These are phyloP conservation scores for Desoria tigrina DNA, from an alignment of 2,888 invertebrate genomes.

Conservation along the genomic window DNA sequence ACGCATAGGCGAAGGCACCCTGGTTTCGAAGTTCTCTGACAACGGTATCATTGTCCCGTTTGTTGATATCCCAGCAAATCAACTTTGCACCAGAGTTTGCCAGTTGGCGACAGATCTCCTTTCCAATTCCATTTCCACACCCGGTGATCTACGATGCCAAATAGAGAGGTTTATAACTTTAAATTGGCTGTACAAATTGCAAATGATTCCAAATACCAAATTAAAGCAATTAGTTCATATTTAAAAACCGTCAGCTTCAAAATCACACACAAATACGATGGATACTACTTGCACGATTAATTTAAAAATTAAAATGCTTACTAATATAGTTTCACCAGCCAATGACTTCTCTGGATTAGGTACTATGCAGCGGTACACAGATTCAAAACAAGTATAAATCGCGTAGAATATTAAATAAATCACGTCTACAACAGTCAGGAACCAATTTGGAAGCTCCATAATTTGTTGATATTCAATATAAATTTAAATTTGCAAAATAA, in stretches of 20 bases:
- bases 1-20: slow-evolving; percentile 61
- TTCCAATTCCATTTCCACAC: slow-evolving; percentile 69
- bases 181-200: too few species aligned
- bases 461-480: too few species aligned
- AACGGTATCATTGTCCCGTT: slow-evolving; percentile 60
- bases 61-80: slow-evolving; percentile 69
- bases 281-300: too few species aligned
- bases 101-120: slow-evolving; percentile 58
- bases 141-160: slow-evolving; percentile 65
- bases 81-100: slow-evolving; percentile 63
- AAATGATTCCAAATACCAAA: background rate
- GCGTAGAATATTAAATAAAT: background rate
- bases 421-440: background rate
- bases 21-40: slow-evolving; percentile 60
- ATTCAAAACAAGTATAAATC: slow-evolving; percentile 23
- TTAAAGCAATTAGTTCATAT: background rate
- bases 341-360: slow-evolving; percentile 28
- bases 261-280: background rate
- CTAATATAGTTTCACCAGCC: slow-evolving; percentile 29
- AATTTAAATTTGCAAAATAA: too few species aligned
- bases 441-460: background rate
- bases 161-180: slow-evolving; percentile 20
- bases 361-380: slow-evolving; percentile 15
- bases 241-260: background rate
- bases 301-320: slow-evolving; percentile 2